Evolutionary conservation across 1,140 invertebrate genomes (phyloP), one percentile per base, ranked within the genome.

Genomic region (Atopsyche davidsoni): DNA sequence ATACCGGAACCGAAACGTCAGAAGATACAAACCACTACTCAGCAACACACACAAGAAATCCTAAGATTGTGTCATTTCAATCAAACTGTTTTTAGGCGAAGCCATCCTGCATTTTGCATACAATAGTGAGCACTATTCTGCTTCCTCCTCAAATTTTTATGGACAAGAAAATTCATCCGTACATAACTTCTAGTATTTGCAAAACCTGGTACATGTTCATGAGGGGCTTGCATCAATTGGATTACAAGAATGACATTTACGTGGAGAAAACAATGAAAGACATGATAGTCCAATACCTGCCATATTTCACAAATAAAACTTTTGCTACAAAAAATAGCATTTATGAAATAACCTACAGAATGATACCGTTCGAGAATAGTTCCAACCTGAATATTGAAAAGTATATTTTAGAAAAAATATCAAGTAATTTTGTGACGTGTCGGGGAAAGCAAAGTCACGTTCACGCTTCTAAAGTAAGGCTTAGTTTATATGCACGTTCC

Each of bases 171-270:
- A n/a, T 51, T 11, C 57, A 55, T 44, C 41, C 45, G 1, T 49
- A 58, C 11, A 25, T 52, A 11, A 43, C 38, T 10, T 21, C 46
- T 4, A 40, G 48, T 19, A 42, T 55, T 14, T 58, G 57, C 23
- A 58, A 49, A 40, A 52, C 49, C 22, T 58, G 57, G 57, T 58
- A 52, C 38, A 52, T 55, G 36, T 55, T 58, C 24, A 58, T 58
- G 57, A 45, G 17, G 23, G 57, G 57, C 14, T 43, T 58, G 19
- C 49, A 42, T 19, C 40, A 46, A 23, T 43, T 58, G 31, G 57
- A 58, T 38, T 35, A 55, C 28, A 55, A 58, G 19, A 58, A 48
- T 51, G 57, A 58, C 16, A 41, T 46, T 28, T 58, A 58, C 32
- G 46, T 58, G 19, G 57, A 55, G 13, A 55, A 52, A 41, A 50